These are phyloP conservation scores for Periparus ater DNA, from an alignment of 2,797 vertebrate genomes.

Conservation along the genomic window DNA sequence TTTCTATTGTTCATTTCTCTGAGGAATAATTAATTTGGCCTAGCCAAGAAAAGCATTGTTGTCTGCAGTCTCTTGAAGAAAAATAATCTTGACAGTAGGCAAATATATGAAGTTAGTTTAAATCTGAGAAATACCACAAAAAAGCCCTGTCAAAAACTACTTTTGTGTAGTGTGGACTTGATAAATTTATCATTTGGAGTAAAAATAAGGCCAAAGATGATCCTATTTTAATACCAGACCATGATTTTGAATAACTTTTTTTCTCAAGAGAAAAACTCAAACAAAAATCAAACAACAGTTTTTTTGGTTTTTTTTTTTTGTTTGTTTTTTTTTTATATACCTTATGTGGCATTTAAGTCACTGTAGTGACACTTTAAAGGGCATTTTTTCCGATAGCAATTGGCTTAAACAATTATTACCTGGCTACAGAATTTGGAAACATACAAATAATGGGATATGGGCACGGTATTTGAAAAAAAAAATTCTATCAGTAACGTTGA, in stretches of 20 bases:
- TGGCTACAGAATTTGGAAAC: background rate
- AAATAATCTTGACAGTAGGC: background rate
- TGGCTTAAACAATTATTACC: background rate
- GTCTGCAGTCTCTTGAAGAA: background rate
- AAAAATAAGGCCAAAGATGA: background rate
- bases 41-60: background rate
- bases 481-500: background rate
- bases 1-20: background rate
- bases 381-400: background rate
- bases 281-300: background rate
- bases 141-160: background rate
- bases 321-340: background rate
- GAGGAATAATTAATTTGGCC: background rate
- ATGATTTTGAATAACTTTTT: background rate
- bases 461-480: background rate
- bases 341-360: background rate
- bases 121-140: background rate
- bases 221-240: background rate
- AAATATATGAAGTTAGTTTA: background rate
- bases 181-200: background rate
- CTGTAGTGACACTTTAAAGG: background rate
- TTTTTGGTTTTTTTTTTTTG: too few species aligned
- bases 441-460: rapidly evolving
- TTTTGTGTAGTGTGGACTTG: background rate
- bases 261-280: background rate